These are phyloP conservation scores for Eremophila alpestris DNA, from an alignment of 2,797 vertebrate species.

Conservation along the genomic window DNA sequence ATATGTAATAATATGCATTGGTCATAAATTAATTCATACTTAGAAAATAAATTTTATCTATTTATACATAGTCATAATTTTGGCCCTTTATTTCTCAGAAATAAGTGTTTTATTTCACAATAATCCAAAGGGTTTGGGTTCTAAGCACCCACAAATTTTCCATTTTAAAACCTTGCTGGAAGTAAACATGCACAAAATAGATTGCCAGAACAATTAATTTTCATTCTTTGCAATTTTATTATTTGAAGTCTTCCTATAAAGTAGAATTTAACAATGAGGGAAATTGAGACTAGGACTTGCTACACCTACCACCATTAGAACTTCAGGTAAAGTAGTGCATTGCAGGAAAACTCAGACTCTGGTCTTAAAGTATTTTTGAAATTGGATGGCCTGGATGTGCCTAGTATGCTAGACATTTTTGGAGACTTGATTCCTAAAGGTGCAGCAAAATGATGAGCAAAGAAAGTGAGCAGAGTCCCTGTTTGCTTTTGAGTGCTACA, in stretches of 20 bases:
- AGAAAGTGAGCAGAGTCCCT: background rate
- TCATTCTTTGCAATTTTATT: background rate
- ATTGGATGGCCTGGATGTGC: background rate
- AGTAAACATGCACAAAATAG: background rate
- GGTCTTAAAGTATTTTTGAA: background rate
- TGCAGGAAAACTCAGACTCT: background rate
- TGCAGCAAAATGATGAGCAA: background rate
- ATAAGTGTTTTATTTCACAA: background rate
- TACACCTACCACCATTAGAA: background rate
- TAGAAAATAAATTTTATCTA: background rate
- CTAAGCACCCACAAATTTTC: background rate
- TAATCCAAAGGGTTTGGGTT: background rate
- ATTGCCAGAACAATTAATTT: background rate
- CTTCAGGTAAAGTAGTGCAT: background rate
- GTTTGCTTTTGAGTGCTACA: background rate
- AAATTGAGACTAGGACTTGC: background rate
- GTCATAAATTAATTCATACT: background rate
- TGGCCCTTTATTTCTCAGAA: background rate
- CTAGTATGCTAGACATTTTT: background rate
- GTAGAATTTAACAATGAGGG: background rate
- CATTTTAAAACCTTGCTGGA: background rate
- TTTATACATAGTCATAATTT: background rate
- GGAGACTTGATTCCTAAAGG: background rate
- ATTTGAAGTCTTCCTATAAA: background rate
- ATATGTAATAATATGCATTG: background rate